Evolutionary conservation across 2,888 invertebrate genomes (phyloP).

Genomic region (Hoplodrina blanda): DNA sequence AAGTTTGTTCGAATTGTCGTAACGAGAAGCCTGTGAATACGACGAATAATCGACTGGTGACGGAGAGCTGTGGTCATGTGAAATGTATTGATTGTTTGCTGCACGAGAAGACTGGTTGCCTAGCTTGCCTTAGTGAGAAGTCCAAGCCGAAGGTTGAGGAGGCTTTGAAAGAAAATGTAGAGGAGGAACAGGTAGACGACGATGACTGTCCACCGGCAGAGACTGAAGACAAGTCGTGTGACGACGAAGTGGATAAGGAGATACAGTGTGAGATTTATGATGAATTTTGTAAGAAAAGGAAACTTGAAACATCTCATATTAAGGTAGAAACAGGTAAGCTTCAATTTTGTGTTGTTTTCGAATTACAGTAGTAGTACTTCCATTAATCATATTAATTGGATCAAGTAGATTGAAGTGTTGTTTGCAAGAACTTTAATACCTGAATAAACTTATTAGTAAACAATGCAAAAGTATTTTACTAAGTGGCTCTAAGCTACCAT

Average conservation of each 20-base stretch:
- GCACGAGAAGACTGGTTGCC: slow-evolving; percentile 92
- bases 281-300: slow-evolving; percentile 76
- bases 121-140: slow-evolving; percentile 83
- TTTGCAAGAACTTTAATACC: not conserved
- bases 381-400: not conserved
- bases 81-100: slow-evolving; percentile 94
- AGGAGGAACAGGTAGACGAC: slow-evolving; percentile 56
- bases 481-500: not conserved
- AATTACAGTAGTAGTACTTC: slow-evolving; percentile 7
- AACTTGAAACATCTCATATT: slow-evolving; percentile 83
- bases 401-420: too few relatives aligned
- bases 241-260: slow-evolving; percentile 50
- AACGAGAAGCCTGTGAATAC: slow-evolving; percentile 89
- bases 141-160: slow-evolving; percentile 54
- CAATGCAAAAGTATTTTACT: not conserved
- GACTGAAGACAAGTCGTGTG: slow-evolving; percentile 59
- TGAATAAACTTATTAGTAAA: slow-evolving; percentile 19
- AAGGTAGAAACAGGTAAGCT: slow-evolving; percentile 79
- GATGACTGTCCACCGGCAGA: slow-evolving; percentile 49
- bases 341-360: not conserved
- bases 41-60: slow-evolving; percentile 92
- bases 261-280: slow-evolving; percentile 62
- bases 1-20: slow-evolving; percentile 91
- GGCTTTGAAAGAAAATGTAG: slow-evolving; percentile 47
- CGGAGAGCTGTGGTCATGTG: slow-evolving; percentile 94